Base-by-base conservation (phyloP, 2,888 invertebrate genomes). In the Agriopis aurantiaria region DNA sequence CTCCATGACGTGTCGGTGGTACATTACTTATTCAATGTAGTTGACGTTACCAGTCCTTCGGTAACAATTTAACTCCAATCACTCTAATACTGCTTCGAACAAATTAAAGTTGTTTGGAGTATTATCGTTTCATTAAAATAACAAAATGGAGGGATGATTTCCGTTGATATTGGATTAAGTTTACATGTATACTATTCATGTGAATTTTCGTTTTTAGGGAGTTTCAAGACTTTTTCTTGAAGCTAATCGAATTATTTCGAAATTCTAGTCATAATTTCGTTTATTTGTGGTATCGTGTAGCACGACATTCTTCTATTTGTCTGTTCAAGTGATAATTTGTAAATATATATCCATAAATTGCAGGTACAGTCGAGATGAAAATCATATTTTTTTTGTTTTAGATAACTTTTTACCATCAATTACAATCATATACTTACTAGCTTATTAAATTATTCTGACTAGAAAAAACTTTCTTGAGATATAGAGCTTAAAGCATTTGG, bases 271-370 rank as follows among this genome's bases (percentile, higher is more conserved):
- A 10, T 12, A 48, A 33, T 33, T 33, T 48, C 48, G 46, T 46
- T 46, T 48, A 48, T 48, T 52, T n/a, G 41, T 53, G n/a, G 17
- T 51, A 65, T 57, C 56, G 56, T 51, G 17, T 45, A 33, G 56
- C 46, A n/a, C 8, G 9, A 3, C 8, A 23, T n/a, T 46, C 48
- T 12, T 48, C 3, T 75, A 77, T 75, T 76, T 77, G 77, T 74
- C 69, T 73, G 78, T 84, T 84, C 83, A 87, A 88, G 92, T 88
- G 92, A 91, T 91, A 93, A 94, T 93, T 93, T 93, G 93, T 92
- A 89, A 93, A 91, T 90, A 86, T 86, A 82, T 85, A 85, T 83
- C 82, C 83, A 85, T 84, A 88, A 90, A 89, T 89, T 89, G 86
- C 80, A 41, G 65, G 87, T 91, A 92, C 88, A 88, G 58, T 85